A percentile compares a stretch with the other conserved stretches of the same genome.
phyloP scores from a whole-genome alignment of 2,888 invertebrate species.

The Drosophila emarginata region DNA sequence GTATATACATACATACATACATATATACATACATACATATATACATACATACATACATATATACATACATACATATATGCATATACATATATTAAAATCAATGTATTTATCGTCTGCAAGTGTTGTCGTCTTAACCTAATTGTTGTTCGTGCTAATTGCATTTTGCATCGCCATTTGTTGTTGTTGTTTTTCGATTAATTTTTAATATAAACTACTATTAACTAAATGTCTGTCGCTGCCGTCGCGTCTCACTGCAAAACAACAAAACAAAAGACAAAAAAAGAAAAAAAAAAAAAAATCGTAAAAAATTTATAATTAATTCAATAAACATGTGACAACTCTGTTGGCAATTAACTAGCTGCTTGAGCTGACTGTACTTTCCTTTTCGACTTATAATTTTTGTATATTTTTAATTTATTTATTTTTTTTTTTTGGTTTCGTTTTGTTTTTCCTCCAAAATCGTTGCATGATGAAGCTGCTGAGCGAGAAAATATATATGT shows the following conservation, averaged over 20 bases:
- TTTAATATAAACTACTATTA: conserved; percentile 25
- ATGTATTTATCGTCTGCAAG: conserved; percentile 58
- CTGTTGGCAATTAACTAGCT: conserved; percentile 22
- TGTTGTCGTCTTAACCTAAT: conserved; percentile 59
- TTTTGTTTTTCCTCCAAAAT: conserved; percentile 5
- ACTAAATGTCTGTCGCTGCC: conserved; percentile 67
- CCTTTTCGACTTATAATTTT: conserved; percentile 17
- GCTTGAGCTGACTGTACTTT: conserved; percentile 45
- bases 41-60: conserved; percentile 7
- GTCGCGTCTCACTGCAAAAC: conserved; percentile 60
- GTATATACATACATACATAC: background rate
- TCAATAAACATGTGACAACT: conserved; percentile 47
- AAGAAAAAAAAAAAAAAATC: conserved; percentile 18
- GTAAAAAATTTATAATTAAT: background rate
- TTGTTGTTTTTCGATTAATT: conserved; percentile 62
- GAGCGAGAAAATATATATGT: conserved; percentile 47
- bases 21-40: background rate
- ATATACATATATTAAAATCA: conserved; percentile 18
- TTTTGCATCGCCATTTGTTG: conserved; percentile 66
- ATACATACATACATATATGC: background rate
- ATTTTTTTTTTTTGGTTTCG: background rate
- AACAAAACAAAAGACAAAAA: background rate
- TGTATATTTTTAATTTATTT: background rate
- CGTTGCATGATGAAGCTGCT: conserved; percentile 46
- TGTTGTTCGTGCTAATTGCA: conserved; percentile 64